Evolutionary conservation across 2,113 vertebrate genomes (phyloP).

Genomic region (Saccopteryx leptura): DNA sequence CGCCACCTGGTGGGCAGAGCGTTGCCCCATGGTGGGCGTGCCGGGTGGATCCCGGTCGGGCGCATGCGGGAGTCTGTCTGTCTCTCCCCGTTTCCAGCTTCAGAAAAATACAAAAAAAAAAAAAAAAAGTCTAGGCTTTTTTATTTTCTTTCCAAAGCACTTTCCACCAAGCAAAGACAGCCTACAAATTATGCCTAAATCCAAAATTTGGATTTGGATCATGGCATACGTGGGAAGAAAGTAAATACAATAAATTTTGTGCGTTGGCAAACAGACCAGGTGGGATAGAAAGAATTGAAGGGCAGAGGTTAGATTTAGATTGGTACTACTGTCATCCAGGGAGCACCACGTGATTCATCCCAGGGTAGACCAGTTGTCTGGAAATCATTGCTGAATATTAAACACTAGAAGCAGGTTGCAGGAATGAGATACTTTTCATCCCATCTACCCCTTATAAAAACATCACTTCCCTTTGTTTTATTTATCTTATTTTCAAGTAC

Average conservation of each 20-base stretch:
- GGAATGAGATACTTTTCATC: not conserved
- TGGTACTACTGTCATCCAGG: not conserved
- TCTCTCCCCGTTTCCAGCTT: no score
- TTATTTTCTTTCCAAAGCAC: not conserved
- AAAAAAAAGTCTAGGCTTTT: not conserved
- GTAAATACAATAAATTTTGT: not conserved
- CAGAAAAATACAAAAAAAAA: no score
- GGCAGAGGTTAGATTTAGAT: not conserved
- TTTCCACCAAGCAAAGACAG: not conserved
- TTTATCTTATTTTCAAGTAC: conserved; percentile 23
- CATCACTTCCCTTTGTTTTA: not conserved
- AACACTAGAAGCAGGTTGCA: not conserved
- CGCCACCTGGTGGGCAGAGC: no score
- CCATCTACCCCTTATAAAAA: not conserved
- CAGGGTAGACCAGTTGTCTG: rapidly evolving
- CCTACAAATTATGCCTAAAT: not conserved
- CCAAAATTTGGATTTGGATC: not conserved
- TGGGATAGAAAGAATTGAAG: not conserved
- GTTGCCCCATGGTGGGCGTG: no score
- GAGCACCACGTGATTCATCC: rapidly evolving
- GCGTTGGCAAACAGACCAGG: not conserved
- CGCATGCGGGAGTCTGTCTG: no score
- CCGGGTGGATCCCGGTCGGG: no score
- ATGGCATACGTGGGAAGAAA: not conserved
- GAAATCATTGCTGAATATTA: no score